Conservation (phyloP, 2,888 invertebrate genomes). For the Eupsilia transversa region DNA sequence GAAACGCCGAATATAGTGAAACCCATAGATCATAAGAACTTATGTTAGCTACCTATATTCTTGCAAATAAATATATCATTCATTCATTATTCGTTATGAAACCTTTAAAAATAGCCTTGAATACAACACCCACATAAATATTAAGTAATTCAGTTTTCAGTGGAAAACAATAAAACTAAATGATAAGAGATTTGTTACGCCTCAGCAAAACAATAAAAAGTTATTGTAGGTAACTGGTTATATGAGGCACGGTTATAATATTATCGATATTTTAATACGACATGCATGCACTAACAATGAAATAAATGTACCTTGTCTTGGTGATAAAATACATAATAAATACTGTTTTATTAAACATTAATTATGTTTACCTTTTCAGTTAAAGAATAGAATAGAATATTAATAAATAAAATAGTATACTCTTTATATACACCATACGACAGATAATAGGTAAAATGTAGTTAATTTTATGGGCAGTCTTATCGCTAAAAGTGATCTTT, state of each 20-base stretch:
- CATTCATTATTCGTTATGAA: background rate
- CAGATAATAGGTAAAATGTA: background rate
- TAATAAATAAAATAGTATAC: too few species aligned
- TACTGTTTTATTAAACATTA: background rate
- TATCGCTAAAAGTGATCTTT: too few species aligned
- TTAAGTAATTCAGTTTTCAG: background rate
- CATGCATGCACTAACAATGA: constrained; percentile 16
- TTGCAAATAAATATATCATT: too few species aligned
- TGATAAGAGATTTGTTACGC: constrained; percentile 9
- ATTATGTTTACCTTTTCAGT: background rate
- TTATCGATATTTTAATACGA: background rate
- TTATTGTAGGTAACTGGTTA: background rate
- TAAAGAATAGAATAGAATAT: background rate
- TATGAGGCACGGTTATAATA: background rate
- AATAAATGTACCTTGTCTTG: background rate
- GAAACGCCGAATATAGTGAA: too few species aligned
- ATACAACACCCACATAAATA: background rate
- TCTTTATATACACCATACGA: background rate
- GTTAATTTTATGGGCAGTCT: too few species aligned
- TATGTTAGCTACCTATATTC: too few species aligned
- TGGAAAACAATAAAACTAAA: constrained; percentile 3
- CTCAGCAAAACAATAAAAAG: background rate
- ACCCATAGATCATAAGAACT: too few species aligned
- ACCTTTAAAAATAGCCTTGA: constrained; percentile 5
- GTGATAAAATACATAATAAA: constrained; percentile 7